Conservation (phyloP, 30 jellyfish, hydroid and myxozoan genomes). For the Turritopsis dohrnii region DNA sequence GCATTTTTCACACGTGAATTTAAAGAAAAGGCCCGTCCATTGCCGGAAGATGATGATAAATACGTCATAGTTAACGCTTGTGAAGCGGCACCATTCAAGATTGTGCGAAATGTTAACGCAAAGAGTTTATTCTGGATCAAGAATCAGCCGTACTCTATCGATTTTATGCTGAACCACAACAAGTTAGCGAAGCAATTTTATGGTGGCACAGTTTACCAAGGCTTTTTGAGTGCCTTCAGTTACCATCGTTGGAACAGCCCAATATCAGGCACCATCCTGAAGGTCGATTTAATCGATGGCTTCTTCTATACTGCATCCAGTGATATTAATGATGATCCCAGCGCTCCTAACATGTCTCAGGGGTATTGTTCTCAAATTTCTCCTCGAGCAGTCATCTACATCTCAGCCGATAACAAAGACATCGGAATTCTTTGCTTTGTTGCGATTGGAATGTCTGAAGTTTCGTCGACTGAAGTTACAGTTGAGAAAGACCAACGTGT, state of each 20-base stretch:
- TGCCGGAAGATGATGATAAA: neutral
- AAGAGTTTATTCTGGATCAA: constrained; percentile 12
- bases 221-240: constrained; percentile 4
- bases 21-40: neutral
- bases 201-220: constrained; percentile 11
- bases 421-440: constrained; percentile 8
- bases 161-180: neutral
- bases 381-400: constrained; percentile 15
- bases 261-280: constrained; percentile 2
- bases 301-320: neutral
- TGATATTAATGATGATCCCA: neutral
- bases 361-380: neutral
- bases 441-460: constrained; percentile 8
- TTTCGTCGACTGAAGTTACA: constrained; percentile 6
- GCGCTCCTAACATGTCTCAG: constrained; percentile 13
- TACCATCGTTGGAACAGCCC: constrained; percentile 9
- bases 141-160: neutral
- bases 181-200: neutral
- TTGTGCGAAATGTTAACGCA: neutral
- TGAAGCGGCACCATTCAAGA: constrained; percentile 18
- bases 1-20: neutral
- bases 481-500: constrained; percentile 1
- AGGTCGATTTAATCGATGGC: neutral
- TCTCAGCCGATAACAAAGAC: neutral
- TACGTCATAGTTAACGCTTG: constrained; percentile 2